phyloP scores from a whole-genome alignment of 2,797 vertebrate species.

The Myripristis murdjan region DNA sequence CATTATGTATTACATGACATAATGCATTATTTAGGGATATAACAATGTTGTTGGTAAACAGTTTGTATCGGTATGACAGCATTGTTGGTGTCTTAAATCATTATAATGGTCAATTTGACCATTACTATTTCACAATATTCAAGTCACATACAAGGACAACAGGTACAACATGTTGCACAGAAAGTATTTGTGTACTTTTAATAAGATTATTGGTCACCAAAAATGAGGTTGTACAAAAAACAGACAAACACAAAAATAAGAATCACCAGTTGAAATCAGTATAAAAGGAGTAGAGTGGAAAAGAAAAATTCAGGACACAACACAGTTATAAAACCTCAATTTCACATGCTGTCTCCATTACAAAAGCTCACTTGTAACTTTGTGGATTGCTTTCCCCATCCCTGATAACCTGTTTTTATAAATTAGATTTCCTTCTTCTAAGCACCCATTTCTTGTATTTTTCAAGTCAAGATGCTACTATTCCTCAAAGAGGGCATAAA shows the following conservation, averaged over 20 bases:
- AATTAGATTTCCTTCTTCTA: conserved; percentile 87
- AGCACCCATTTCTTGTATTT: conserved; percentile 86
- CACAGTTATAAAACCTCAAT: conserved; percentile 80
- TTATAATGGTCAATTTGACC: conserved; percentile 82
- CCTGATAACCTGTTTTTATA: conserved; percentile 87
- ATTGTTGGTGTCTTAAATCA: conserved; percentile 74
- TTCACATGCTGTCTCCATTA: conserved; percentile 85
- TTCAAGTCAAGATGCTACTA: conserved; percentile 87
- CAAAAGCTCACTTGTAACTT: conserved; percentile 79
- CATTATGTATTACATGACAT: conserved; percentile 86
- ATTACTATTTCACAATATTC: conserved; percentile 85
- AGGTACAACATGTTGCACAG: conserved; percentile 82
- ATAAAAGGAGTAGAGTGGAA: conserved; percentile 79
- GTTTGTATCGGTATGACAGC: conserved; percentile 74
- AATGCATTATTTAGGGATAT: conserved; percentile 82
- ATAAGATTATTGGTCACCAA: conserved; percentile 78
- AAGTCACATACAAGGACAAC: conserved; percentile 84
- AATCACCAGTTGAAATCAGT: conserved; percentile 80
- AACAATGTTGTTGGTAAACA: conserved; percentile 78
- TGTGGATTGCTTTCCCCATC: conserved; percentile 83
- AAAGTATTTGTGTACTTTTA: conserved; percentile 79
- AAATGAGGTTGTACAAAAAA: conserved; percentile 77
- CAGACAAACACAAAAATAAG: conserved; percentile 78
- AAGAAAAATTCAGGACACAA: conserved; percentile 76
- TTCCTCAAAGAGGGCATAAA: conserved; percentile 83